Base-by-base conservation (phyloP, 2,797 vertebrate species). In the Falco berigora region DNA sequence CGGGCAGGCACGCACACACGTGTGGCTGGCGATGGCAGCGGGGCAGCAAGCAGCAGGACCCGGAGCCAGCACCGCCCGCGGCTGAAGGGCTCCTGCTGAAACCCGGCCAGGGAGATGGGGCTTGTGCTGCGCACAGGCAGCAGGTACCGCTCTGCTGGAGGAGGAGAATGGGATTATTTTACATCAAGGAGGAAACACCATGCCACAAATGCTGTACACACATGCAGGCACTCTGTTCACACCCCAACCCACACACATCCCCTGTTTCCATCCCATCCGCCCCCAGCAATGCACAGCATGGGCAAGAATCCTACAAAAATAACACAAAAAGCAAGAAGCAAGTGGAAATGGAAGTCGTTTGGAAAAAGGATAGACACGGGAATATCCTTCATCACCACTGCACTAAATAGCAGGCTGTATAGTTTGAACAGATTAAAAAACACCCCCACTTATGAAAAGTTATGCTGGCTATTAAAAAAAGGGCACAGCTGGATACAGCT, bases 1-100 rank as follows among this genome's bases (percentile, higher is more conserved):
- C 13, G 62, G 7, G 32, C 59, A 13, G 62, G 53, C 32, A 6
- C 1, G 4, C 75, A 14, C 69, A 4, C 66, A 2, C 4, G 30
- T 19, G 4, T 36, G 4, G 5, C 55, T 23, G 49, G 67, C 8
- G 3, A 12, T 12, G 30, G 20, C 28, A 6, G n/a, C 61, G 10
- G 10, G 42, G 14, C 56, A 14, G 62, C 28, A 38, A 34, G 61
- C 90, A 38, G 50, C 30, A 11, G 61, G 32, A 15, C 2, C 15
- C 5, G 38, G 52, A 42, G 36, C 6, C 50, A 14, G 63, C 42
- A 3, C 9, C 4, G 23, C 5, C 23, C 15, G 75, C 47, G 73
- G 95, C 89, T 94, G 38, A 96, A 91, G 79, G 92, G 94, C 97
- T 96, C 94, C 96, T 96, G 86, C 95, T 89, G 93, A 75, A 94